Base-by-base conservation (phyloP, 1,140 invertebrate genomes). In the Campoletis sonorensis region DNA sequence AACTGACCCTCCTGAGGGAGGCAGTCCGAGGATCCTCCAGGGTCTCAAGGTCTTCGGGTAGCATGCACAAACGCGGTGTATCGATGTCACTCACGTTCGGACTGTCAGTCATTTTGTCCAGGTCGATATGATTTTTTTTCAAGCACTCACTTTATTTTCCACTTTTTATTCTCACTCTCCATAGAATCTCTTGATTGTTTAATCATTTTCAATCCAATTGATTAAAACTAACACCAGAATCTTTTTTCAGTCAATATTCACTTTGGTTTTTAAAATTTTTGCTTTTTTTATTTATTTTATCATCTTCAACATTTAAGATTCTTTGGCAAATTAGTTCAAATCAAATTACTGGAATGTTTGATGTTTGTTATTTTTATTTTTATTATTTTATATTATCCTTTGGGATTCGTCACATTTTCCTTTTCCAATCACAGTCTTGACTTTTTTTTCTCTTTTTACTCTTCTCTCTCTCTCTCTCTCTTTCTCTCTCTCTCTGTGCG, bases 1-100 rank as follows among this genome's bases (percentile, higher is more conserved):
- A 96, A 79, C 94, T 95, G 83, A 95, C 93, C 85, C 93, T 93
- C 84, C 94, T 93, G 64, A 96, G 85, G 18, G 91, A 87, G 80
- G 93, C 92, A 10, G 93, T 95, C 73, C 94, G 90, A 4, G 94
- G 93, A 89, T 95, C 94, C 85, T 95, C 94, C 23, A 87, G 68
- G 4, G 83, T 80, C 27, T 88, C 86, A 70, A 85, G 67, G 49
- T 90, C 85, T 23, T 87, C 85, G 79, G 82, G 84, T n/a, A 87
- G 70, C 45, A 83, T 64, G 76, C 90, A 92, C 77, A 88, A 81
- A 81, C 79, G 67, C 68, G 77, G 21, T 83, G 84, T 76, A 37
- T 85, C 84, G 21, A 75, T 51, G 26, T 83, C 84, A 76, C 86
- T 91, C 45, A 49, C 84, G 76, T 91, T 90, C 64, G 76, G 30